Base-by-base conservation (phyloP, 2,888 invertebrate species). In the Carpatolechia fugitivella region DNA sequence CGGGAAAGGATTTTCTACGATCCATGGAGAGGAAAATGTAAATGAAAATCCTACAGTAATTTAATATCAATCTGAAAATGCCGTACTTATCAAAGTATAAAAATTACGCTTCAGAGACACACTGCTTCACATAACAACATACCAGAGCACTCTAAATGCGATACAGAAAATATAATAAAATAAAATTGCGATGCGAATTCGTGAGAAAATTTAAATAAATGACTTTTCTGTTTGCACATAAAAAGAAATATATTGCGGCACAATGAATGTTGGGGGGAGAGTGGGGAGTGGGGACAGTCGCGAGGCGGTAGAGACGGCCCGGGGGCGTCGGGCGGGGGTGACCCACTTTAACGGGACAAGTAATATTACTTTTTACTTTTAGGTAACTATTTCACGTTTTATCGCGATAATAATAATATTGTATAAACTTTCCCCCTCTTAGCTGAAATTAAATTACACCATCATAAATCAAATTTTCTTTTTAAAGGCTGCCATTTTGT, bases 281-380 rank as follows among this genome's bases (percentile, higher is more conserved):
- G 66, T 76, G 78, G 85, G 81, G 74, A 66, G 78, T 74, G 84
- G 83, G 82, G 82, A 77, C 76, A 78, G 76, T 77, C 78, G 84
- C 72, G 81, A 72, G 81, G 83, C 68, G 63, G 63, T n/a, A n/a
- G 58, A 64, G 68, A 63, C 63, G 57, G 66, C 58, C 68, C 63
- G 63, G 61, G 62, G 65, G 64, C 70, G 75, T 74, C 72, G 64
- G 69, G 66, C 69, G 80, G 84, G 85, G 89, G 89, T 91, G 89
- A 90, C 90, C 90, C 89, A 90, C 89, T 90, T 90, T 89, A 89
- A 84, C 89, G 85, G 89, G 86, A 90, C 89, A 89, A 89, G 90
- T 89, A 89, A 90, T 90, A 90, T 90, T 90, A 90, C 90, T 90
- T 90, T 90, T 88, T 90, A 90, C 89, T 89, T 89, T 90, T 89